Evolutionary conservation across 1,140 invertebrate species (phyloP).

Genomic region (Drosophila funebris): DNA sequence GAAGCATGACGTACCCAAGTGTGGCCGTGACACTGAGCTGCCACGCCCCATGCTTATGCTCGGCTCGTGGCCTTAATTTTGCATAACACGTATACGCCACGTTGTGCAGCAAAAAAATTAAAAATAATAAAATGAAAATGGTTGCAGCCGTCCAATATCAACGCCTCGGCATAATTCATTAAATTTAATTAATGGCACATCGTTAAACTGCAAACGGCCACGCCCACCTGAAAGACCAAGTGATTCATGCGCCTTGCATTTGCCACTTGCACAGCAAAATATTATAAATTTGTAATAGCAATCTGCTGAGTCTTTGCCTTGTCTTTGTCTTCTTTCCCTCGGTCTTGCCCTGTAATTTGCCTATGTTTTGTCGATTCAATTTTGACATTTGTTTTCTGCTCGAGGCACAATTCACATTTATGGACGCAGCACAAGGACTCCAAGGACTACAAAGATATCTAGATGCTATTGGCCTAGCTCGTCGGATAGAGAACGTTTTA

Average conservation of each 20-base stretch:
- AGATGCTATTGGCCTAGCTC: slow-evolving; percentile 2
- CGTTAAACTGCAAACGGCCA: slow-evolving; percentile 22
- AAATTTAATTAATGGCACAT: slow-evolving; percentile 73
- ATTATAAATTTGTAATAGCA: neutral
- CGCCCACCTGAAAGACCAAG: neutral
- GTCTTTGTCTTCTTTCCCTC: neutral
- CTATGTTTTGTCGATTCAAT: slow-evolving; percentile 25
- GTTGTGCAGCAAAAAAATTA: slow-evolving; percentile 22
- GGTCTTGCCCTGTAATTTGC: slow-evolving; percentile 23
- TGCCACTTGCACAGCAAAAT: slow-evolving; percentile 1
- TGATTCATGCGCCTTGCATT: slow-evolving; percentile 18
- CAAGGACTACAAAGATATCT: too few species aligned
- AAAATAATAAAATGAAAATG: too few species aligned
- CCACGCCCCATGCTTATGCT: neutral
- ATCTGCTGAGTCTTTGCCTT: neutral
- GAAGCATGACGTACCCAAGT: too few species aligned
- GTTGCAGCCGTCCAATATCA: slow-evolving; percentile 55
- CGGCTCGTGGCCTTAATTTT: slow-evolving; percentile 26
- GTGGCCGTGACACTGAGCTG: slow-evolving; percentile 2
- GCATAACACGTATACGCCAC: slow-evolving; percentile 44
- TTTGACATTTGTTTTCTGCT: slow-evolving; percentile 16
- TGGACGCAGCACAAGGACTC: neutral
- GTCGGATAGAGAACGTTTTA: slow-evolving; percentile 16
- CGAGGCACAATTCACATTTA: slow-evolving; percentile 21
- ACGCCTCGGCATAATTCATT: slow-evolving; percentile 72